phyloP scores from a whole-genome alignment of 2,888 invertebrate species.

The Agrotis ipsilon region DNA sequence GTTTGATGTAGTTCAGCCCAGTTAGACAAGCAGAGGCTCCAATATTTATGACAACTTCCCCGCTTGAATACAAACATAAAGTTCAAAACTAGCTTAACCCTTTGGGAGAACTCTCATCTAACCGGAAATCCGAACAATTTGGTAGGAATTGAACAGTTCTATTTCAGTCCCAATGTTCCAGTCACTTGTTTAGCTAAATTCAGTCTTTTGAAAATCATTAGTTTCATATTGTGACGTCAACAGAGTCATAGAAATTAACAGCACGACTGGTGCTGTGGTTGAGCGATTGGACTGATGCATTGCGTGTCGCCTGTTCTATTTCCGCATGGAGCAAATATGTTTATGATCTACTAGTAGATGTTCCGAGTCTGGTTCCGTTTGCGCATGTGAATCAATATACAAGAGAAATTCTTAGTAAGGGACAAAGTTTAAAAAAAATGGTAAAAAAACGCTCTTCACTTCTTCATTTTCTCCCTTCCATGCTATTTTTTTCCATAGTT shows the following conservation, averaged over 20 bases:
- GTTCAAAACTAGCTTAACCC: constrained; percentile 85
- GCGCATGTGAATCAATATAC: too few relatives aligned
- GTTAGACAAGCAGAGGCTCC: constrained; percentile 81
- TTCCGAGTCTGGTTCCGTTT: too few relatives aligned
- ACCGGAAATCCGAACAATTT: constrained; percentile 84
- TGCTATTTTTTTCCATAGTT: not conserved
- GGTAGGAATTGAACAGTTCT: constrained; percentile 79
- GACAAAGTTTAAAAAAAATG: too few relatives aligned
- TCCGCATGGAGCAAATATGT: too few relatives aligned
- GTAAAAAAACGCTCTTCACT: too few relatives aligned
- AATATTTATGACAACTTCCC: constrained; percentile 87
- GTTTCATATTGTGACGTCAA: not conserved
- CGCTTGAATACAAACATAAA: constrained; percentile 84
- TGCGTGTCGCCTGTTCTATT: too few relatives aligned
- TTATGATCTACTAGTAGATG: too few relatives aligned
- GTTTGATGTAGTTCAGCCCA: constrained; percentile 84
- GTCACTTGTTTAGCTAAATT: constrained; percentile 26
- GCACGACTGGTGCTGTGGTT: too few relatives aligned
- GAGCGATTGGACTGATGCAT: too few relatives aligned
- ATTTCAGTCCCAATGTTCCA: constrained; percentile 66
- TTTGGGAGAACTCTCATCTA: constrained; percentile 80
- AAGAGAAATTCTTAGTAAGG: too few relatives aligned
- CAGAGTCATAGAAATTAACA: not conserved
- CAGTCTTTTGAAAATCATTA: constrained; percentile 17
- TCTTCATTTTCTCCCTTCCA: not conserved